phyloP scores from a whole-genome alignment of 2,797 vertebrate genomes.

The Chelmon rostratus region DNA sequence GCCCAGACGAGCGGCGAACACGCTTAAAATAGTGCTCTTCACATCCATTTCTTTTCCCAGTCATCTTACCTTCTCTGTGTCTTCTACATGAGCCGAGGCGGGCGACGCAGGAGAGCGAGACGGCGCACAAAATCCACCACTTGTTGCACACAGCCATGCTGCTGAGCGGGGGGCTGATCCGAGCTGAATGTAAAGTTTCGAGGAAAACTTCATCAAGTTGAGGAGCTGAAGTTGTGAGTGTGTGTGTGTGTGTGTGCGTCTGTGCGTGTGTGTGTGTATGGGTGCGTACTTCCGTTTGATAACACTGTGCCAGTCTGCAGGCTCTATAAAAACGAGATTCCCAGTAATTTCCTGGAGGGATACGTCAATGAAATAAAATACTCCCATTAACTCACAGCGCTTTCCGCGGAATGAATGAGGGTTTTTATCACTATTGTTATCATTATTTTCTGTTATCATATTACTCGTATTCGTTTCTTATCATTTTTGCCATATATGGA shows the following conservation, averaged over 20 bases:
- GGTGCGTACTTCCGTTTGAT: constrained; percentile 78
- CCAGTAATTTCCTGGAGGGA: constrained; percentile 28
- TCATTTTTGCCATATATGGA: background rate
- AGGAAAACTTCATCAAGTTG: constrained; percentile 68
- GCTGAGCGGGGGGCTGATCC: constrained; percentile 25
- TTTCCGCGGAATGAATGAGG: background rate
- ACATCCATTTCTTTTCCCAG: background rate
- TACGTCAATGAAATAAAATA: background rate
- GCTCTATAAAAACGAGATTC: constrained; percentile 11
- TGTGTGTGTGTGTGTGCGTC: background rate
- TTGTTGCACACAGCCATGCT: constrained; percentile 66
- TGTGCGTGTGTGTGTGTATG: constrained; percentile 12
- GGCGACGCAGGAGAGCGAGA: constrained; percentile 44
- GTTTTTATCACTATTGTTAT: no score
- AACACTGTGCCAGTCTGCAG: constrained; percentile 20
- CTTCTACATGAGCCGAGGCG: constrained; percentile 48
- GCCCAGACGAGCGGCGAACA: background rate
- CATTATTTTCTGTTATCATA: background rate
- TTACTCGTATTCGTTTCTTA: background rate
- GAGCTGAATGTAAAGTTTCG: constrained; percentile 26
- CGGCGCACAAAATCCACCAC: constrained; percentile 60
- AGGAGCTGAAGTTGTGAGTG: constrained; percentile 42
- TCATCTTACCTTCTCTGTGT: constrained; percentile 69
- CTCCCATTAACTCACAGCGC: background rate
- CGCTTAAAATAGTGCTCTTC: background rate